A percentile compares a stretch with the other conserved stretches of the same genome.
Evolutionary conservation across 1,140 invertebrate genomes (phyloP).

Genomic region (Aphaenogaster floridana): DNA sequence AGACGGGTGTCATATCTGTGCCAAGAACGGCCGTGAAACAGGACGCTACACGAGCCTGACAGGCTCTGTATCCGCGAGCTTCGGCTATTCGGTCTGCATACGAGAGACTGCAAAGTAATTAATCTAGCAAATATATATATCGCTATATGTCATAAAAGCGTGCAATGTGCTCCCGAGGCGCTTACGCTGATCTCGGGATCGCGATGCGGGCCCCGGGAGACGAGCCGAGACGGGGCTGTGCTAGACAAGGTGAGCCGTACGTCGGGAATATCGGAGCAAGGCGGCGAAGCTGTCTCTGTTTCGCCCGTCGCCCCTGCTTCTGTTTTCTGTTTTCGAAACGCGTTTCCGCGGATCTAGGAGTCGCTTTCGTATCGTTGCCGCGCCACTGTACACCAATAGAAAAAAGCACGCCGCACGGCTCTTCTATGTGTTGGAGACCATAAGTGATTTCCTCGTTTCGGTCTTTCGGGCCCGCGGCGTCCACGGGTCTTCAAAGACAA

Average conservation of each 20-base stretch:
- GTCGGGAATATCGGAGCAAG: conserved; percentile 53
- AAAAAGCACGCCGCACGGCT: conserved; percentile 65
- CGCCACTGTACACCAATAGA: conserved; percentile 75
- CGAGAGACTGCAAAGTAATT: conserved; percentile 11
- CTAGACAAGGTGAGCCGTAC: conserved; percentile 37
- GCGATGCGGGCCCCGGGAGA: conserved; percentile 25
- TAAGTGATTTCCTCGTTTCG: conserved; percentile 72
- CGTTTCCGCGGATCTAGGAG: conserved; percentile 31
- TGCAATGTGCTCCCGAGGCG: conserved; percentile 47
- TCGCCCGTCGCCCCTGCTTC: conserved; percentile 15
- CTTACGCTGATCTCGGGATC: conserved; percentile 29
- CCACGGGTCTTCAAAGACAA: conserved; percentile 80
- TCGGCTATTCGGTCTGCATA: not conserved
- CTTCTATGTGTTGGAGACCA: conserved; percentile 67
- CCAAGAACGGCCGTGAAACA: conserved; percentile 1
- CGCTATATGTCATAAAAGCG: not conserved
- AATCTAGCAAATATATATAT: not conserved
- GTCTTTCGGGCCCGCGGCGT: conserved; percentile 80
- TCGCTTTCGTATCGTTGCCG: conserved; percentile 76
- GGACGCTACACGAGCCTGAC: not conserved
- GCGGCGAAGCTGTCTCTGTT: conserved; percentile 42
- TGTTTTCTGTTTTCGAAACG: conserved; percentile 38
- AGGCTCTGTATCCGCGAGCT: not conserved
- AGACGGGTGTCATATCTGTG: conserved; percentile 80
- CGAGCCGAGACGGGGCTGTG: not conserved